These are phyloP conservation scores for Cyclina sinensis DNA, from an alignment of 1,140 invertebrate species.

Conservation along the genomic window DNA sequence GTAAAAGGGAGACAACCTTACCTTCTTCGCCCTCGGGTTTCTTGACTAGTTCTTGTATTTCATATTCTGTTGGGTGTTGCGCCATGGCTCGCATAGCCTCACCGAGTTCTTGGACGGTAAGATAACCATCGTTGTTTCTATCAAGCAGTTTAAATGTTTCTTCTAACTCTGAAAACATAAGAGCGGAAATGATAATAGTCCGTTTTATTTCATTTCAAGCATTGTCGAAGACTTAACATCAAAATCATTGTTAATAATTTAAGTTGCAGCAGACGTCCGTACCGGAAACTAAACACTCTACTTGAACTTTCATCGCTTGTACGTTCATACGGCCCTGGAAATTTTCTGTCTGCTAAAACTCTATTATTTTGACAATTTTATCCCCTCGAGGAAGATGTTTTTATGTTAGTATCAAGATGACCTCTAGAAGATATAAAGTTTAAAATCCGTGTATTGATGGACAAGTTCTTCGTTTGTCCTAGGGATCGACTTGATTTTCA, in stretches of 20 bases:
- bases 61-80: constrained; percentile 99
- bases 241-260: not conserved
- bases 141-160: constrained; percentile 72
- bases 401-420: no score
- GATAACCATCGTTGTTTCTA: constrained; percentile 97
- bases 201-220: not conserved
- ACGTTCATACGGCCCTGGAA: no score
- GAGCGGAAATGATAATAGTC: no score
- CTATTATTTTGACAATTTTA: no score
- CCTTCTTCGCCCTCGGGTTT: constrained; percentile 96
- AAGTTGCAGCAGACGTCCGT: no score
- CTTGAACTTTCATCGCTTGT: no score
- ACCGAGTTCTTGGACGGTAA: constrained; percentile 99
- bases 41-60: constrained; percentile 99
- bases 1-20: not conserved
- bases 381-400: no score
- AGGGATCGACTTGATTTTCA: no score
- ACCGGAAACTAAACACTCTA: not conserved
- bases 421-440: no score
- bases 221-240: not conserved
- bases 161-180: constrained; percentile 58
- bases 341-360: no score
- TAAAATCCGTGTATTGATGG: no score
- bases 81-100: constrained; percentile 99
- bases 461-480: no score